Conservation (phyloP, 1,140 invertebrate genomes). For the Drosophila willistoni region DNA sequence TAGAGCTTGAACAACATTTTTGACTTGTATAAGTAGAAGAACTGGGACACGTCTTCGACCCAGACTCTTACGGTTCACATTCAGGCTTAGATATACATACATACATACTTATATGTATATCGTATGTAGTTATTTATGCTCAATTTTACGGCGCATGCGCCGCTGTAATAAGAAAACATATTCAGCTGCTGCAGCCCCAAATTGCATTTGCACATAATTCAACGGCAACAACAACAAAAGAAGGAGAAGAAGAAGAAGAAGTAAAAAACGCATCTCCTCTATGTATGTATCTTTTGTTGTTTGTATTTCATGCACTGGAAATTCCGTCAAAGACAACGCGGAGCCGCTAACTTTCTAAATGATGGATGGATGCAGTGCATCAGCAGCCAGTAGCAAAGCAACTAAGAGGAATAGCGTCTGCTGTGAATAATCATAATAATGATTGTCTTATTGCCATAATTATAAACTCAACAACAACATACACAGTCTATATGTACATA, state of each 20-base stretch:
- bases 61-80: conserved; percentile 15
- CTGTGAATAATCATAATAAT: conserved; percentile 64
- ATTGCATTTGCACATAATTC: conserved; percentile 75
- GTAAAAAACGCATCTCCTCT: conserved; percentile 27
- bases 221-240: conserved; percentile 69
- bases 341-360: conserved; percentile 78
- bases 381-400: conserved; percentile 8
- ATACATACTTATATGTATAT: conserved; percentile 12
- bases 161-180: conserved; percentile 50
- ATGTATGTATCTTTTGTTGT: neutral
- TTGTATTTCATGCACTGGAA: conserved; percentile 73
- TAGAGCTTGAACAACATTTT: conserved; percentile 56
- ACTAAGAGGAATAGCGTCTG: conserved; percentile 24
- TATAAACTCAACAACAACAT: conserved; percentile 1
- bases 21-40: conserved; percentile 36
- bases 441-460: conserved; percentile 41
- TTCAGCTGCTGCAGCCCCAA: conserved; percentile 32
- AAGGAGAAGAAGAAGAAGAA: conserved; percentile 61
- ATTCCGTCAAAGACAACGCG: conserved; percentile 66
- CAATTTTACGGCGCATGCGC: conserved; percentile 73
- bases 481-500: neutral
- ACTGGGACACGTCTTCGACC: conserved; percentile 46
- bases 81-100: conserved; percentile 9
- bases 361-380: conserved; percentile 40
- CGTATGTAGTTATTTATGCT: conserved; percentile 37